Evolutionary conservation across 92 coral and sea anemone species (phyloP), one percentile per base, ranked within the genome.

Genomic region (Zoanthus gigantus): DNA sequence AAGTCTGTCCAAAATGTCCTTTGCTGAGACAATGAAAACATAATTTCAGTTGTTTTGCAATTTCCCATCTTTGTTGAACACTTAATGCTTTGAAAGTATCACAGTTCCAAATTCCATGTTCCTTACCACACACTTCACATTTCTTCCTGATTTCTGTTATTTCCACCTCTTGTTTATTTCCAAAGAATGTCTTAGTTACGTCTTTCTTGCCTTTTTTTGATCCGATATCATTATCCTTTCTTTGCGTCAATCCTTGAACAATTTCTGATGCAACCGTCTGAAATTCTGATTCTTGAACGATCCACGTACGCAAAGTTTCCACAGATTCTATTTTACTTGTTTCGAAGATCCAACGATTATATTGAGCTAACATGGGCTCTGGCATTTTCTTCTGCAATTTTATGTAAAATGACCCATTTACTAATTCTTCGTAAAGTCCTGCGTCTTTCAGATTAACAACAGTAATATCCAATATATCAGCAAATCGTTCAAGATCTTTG

Each of bases 241-340:
- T 67, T 8, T 58, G 14, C 72, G 63, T 50, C 28, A 76, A 76
- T 77, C 18, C 82, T 52, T 56, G 46, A 28, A 86, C 74, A 7
- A 78, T 79, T 68, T 87, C 91, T 52, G 89, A 83, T 75, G 91
- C 89, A 44, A 87, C 80, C 1, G 92, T 92, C 74, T 86, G 90
- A 74, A 92, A 89, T 74, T 92, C 90, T 71, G 91, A 81, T 67
- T 93, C 94, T 68, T 91, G 90, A 77, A 91, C 71, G 16, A 79
- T 74, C 81, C 87, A 92, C 58, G 82, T 89, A 12, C 90, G 86
- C 80, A 89, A 63, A 3, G 91, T 89, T 60, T 85, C 89, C 7
- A 88, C 87, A 57, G 90, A 90, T 78, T 93, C 87, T 80, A 63
- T 34, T 75, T 74, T 85, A n/a, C 61, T 63, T 63, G 69, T 37